Evolutionary conservation across 1,140 invertebrate species (phyloP).

Genomic region (Dolichoris vasculosae): DNA sequence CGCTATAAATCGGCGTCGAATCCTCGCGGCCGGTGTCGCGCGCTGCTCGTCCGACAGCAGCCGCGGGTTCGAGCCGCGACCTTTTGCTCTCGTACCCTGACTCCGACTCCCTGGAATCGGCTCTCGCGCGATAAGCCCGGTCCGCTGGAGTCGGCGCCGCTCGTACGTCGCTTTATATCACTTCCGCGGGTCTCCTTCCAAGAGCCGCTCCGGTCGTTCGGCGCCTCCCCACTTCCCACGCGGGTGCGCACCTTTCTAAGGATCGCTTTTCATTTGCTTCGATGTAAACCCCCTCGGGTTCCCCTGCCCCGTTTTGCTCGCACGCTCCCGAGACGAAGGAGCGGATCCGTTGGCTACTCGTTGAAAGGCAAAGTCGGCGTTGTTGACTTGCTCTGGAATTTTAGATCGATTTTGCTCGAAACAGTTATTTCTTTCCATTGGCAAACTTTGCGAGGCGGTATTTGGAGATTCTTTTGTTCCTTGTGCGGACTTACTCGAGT

Average conservation of each 20-base stretch:
- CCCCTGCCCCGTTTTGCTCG: too few species aligned
- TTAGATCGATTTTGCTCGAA: conserved; percentile 4
- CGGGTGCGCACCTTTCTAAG: conserved; percentile 50
- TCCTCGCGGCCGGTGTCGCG: not conserved
- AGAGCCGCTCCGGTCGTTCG: conserved; percentile 53
- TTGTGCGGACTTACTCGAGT: not conserved
- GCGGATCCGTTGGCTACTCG: not conserved
- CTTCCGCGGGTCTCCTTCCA: conserved; percentile 64
- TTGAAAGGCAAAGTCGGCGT: not conserved
- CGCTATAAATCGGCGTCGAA: not conserved
- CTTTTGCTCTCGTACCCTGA: not conserved
- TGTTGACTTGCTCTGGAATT: not conserved
- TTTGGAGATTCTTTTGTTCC: not conserved
- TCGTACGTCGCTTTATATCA: conserved; percentile 70
- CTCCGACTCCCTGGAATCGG: not conserved
- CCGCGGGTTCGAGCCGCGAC: not conserved
- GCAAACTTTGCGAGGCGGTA: not conserved
- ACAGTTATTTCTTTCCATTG: not conserved
- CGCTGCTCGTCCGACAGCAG: not conserved
- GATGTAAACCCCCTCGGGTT: not conserved
- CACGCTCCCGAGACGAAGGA: too few species aligned
- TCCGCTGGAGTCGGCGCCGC: conserved; percentile 53
- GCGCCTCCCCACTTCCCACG: conserved; percentile 57
- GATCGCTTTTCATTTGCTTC: not conserved
- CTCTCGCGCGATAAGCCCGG: not conserved